phyloP scores from a whole-genome alignment of 1,140 invertebrate species.

The Heterodera carotae region DNA sequence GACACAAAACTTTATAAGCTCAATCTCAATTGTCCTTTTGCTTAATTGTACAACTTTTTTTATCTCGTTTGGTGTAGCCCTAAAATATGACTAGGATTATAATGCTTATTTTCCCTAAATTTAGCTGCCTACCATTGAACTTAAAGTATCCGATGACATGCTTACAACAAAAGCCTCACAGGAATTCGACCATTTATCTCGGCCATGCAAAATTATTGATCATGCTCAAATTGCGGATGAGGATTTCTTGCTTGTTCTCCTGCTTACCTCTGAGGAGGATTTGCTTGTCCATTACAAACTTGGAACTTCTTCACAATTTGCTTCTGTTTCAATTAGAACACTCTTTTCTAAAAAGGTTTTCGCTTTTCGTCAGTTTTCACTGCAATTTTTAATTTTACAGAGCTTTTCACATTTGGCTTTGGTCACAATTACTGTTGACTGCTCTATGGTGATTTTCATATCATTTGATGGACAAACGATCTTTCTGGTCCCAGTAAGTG shows the following conservation, averaged over 20 bases:
- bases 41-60: too few species aligned
- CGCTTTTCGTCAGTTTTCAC: background rate
- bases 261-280: conserved; percentile 47
- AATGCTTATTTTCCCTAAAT: background rate
- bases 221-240: conserved; percentile 44
- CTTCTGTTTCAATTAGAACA: background rate
- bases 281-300: background rate
- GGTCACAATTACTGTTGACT: background rate
- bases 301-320: background rate
- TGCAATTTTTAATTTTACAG: too few species aligned
- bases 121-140: background rate
- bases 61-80: too few species aligned
- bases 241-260: conserved; percentile 45
- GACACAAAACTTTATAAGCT: too few species aligned
- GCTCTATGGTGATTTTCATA: background rate
- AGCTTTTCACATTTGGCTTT: conserved; percentile 15
- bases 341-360: conserved; percentile 20
- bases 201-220: conserved; percentile 19
- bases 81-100: too few species aligned
- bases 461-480: background rate
- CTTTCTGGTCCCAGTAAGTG: background rate
- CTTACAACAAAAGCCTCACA: background rate
- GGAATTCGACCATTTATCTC: background rate
- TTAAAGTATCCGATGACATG: background rate
- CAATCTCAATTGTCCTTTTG: too few species aligned